Evolutionary conservation across 2,888 invertebrate species (phyloP).

Genomic region (Melanargia galathea): DNA sequence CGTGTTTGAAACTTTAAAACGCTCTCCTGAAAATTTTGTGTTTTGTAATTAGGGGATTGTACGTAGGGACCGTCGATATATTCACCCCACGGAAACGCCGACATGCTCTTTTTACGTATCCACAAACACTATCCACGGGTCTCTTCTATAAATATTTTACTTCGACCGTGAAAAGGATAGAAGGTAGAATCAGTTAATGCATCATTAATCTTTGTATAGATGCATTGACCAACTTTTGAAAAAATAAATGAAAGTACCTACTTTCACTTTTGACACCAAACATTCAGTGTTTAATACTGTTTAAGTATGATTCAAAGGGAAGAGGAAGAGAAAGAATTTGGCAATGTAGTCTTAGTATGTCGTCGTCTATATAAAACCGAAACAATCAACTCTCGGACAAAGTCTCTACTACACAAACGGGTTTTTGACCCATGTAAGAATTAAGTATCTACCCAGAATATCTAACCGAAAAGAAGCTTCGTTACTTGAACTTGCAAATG

Average conservation of each 20-base stretch:
- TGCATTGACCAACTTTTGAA: constrained; percentile 40
- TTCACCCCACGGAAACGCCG: constrained; percentile 41
- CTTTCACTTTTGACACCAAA: constrained; percentile 41
- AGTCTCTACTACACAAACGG: background rate
- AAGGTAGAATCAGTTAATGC: constrained; percentile 56
- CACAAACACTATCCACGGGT: constrained; percentile 53
- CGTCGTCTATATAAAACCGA: too few species aligned
- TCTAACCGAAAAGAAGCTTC: background rate
- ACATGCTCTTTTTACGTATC: constrained; percentile 41
- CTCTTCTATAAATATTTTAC: constrained; percentile 54
- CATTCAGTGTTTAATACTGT: constrained; percentile 15
- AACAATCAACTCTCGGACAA: background rate
- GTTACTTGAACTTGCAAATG: background rate
- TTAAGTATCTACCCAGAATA: background rate
- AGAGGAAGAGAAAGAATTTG: constrained; percentile 48
- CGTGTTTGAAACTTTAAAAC: too few species aligned
- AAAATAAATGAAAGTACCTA: constrained; percentile 42
- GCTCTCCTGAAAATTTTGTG: too few species aligned
- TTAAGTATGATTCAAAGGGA: constrained; percentile 28
- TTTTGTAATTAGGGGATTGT: too few species aligned
- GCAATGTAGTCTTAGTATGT: background rate
- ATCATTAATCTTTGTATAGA: constrained; percentile 55
- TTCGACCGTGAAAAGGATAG: constrained; percentile 55
- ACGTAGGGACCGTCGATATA: too few species aligned
- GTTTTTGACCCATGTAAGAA: background rate